phyloP scores from a whole-genome alignment of 2,797 vertebrate genomes.

The Myotis vivesi region DNA sequence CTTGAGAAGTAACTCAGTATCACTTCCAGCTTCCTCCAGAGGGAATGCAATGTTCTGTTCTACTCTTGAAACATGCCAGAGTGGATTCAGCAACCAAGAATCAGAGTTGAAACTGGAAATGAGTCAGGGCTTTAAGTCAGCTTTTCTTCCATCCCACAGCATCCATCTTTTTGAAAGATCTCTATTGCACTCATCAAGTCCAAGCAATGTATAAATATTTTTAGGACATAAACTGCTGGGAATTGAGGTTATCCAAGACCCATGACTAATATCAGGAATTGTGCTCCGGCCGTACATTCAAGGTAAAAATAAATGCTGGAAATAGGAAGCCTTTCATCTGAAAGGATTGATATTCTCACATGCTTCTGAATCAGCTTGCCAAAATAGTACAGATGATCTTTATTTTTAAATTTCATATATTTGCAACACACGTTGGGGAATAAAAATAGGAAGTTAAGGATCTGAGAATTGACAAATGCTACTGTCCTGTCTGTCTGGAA shows the following conservation, averaged over 20 bases:
- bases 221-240: not conserved
- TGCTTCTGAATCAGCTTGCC: not conserved
- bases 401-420: conserved; percentile 22
- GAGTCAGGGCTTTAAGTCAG: not conserved
- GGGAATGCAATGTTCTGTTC: not conserved
- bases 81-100: not conserved
- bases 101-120: not conserved
- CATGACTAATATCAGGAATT: not conserved
- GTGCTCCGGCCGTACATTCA: not conserved
- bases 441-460: not conserved
- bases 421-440: not conserved
- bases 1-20: not conserved
- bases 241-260: not conserved
- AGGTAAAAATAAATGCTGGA: not conserved
- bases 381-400: conserved; percentile 5
- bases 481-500: not conserved
- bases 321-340: not conserved
- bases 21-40: not conserved
- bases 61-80: not conserved
- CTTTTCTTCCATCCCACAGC: not conserved
- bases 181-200: not conserved
- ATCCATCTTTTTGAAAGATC: not conserved
- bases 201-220: conserved; percentile 8
- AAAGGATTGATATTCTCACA: not conserved
- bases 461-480: not conserved